Conservation (phyloP, 2,113 vertebrate genomes). For the Phasianus colchicus region DNA sequence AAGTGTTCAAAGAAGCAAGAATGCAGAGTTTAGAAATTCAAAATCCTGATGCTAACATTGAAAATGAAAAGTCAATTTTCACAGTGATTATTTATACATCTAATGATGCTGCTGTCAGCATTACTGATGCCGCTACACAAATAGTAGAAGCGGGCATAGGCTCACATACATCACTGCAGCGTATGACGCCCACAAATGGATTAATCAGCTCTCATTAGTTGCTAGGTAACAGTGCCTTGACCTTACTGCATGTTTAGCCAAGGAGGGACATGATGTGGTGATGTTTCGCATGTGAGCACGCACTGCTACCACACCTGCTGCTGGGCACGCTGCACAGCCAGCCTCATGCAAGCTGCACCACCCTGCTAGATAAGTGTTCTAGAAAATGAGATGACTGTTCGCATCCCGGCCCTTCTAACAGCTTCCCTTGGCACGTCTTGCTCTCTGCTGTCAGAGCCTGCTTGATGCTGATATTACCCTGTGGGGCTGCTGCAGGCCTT, state of each 20-base stretch:
- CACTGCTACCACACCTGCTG: background rate
- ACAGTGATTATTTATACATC: slow-evolving; percentile 21
- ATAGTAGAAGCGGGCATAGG: slow-evolving; percentile 15
- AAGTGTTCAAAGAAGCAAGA: background rate
- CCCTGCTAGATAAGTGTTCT: background rate
- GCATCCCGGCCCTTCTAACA: background rate
- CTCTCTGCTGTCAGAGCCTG: background rate
- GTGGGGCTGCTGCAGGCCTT: background rate
- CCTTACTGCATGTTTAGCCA: slow-evolving; percentile 49
- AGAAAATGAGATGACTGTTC: background rate
- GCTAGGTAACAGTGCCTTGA: slow-evolving; percentile 69
- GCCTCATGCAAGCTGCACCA: background rate
- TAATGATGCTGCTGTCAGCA: slow-evolving; percentile 5
- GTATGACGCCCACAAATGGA: slow-evolving; percentile 49
- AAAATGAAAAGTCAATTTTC: slow-evolving; percentile 16
- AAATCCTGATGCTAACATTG: background rate
- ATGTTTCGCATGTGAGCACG: background rate
- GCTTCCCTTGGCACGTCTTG: background rate
- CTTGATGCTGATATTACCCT: background rate
- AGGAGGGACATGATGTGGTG: background rate
- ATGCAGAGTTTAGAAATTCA: background rate
- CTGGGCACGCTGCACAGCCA: background rate
- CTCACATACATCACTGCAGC: slow-evolving; percentile 30
- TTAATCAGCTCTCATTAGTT: slow-evolving; percentile 73
- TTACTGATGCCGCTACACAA: background rate